phyloP scores from a whole-genome alignment of 2,113 vertebrate genomes.

The Vireo altiloquus region DNA sequence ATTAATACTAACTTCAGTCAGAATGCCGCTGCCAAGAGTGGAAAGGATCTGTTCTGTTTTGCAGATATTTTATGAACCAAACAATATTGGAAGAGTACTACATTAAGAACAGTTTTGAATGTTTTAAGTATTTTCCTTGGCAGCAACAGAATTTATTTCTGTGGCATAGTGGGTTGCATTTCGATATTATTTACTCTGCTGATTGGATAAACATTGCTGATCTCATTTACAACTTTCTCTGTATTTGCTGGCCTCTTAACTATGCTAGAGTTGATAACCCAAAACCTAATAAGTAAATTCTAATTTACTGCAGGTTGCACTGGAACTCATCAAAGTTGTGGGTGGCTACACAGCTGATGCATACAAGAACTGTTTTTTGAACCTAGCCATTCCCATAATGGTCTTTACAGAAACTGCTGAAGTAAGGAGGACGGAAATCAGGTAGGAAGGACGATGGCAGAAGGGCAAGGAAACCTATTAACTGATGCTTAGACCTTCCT shows the following conservation, averaged over 20 bases:
- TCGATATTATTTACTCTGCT: not conserved
- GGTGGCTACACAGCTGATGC: slow-evolving; percentile 85
- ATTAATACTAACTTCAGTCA: not conserved
- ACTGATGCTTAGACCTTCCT: not conserved
- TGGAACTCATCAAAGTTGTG: slow-evolving; percentile 92
- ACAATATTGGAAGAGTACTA: not conserved
- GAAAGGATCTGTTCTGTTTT: not conserved
- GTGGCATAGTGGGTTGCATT: not conserved
- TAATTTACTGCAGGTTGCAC: slow-evolving; percentile 81
- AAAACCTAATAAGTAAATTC: not conserved
- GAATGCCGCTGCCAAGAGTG: not conserved
- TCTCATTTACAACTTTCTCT: not conserved
- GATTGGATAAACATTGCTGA: not conserved
- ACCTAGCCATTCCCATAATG: slow-evolving; percentile 93
- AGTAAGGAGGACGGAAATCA: slow-evolving; percentile 89
- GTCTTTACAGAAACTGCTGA: slow-evolving; percentile 90
- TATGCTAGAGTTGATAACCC: not conserved
- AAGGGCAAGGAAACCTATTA: not conserved
- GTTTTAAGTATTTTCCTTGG: not conserved
- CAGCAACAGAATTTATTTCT: not conserved
- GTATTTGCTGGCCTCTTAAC: not conserved
- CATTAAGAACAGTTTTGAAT: not conserved
- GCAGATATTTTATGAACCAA: not conserved
- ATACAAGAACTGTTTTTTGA: slow-evolving; percentile 97
- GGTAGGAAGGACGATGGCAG: slow-evolving; percentile 66